Base-by-base conservation (phyloP, 1,140 invertebrate species). In the Gonioctena quinquepunctata region DNA sequence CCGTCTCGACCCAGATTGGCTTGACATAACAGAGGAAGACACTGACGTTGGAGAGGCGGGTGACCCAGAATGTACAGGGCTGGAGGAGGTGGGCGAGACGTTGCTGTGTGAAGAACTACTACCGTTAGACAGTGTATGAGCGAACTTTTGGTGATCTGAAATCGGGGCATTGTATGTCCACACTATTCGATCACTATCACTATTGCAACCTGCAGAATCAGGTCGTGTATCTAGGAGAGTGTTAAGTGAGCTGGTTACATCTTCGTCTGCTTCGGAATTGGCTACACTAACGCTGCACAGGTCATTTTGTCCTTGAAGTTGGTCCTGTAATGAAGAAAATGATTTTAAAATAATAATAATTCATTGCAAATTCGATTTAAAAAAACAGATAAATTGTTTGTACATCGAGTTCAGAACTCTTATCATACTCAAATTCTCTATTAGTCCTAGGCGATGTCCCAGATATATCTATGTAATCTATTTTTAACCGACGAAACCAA, bases 81-180 rank as follows among this genome's bases (percentile, higher is more conserved):
- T 91, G 70, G 82, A 90, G 70, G 91, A 91, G 18, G 90, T 89
- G 61, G 88, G 87, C 23, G 86, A 85, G 64, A 82, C 85, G 63
- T 91, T 92, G 76, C 86, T 88, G 76, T 89, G 86, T 70, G 85
- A 82, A 78, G 89, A 87, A 72, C 87, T 85, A 81, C 87, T 87
- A 71, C 86, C 87, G 70, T 87, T 86, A 27, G 86, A 85, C 68
- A 83, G 83, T 52, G 85, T 85, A 52, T 86, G 84, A 62, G 83
- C 84, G 65, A 84, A 85, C 61, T 85, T 80, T 65, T 80, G 80
- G 57, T 83, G 79, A 66, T 75, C 74, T 73, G 78, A 75, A 3
- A 92, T 87, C 11, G 93, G 92, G 22, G 93, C 92, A 84, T 96
- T 95, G 85, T 94, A 94, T n/a, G 93, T 95, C 94, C 94, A 95